phyloP scores from a whole-genome alignment of 2,888 invertebrate species.

The Quadroppia sp. region DNA sequence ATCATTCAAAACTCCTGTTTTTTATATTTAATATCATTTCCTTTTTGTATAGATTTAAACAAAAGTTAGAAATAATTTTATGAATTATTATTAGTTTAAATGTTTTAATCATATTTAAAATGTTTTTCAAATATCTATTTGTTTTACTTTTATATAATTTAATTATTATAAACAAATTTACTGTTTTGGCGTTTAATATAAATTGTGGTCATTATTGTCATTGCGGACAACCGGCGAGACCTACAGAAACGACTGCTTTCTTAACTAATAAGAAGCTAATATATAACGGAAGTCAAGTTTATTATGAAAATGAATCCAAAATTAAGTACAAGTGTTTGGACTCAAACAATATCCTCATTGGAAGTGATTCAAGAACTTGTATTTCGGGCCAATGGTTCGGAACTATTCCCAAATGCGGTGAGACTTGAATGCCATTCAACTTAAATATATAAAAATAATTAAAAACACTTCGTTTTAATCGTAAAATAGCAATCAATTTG shows the following conservation, averaged over 20 bases:
- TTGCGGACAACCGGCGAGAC: conserved; percentile 16
- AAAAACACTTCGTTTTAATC: not conserved
- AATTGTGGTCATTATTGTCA: conserved; percentile 10
- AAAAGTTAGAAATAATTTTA: too few species aligned
- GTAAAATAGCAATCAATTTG: not conserved
- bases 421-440: too few species aligned
- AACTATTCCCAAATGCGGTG: conserved; percentile 9
- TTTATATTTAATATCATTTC: too few species aligned
- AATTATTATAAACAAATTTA: not conserved
- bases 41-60: too few species aligned
- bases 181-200: too few species aligned
- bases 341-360: conserved; percentile 8
- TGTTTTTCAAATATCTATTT: not conserved
- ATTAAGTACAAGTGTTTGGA: conserved; percentile 32
- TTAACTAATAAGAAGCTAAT: not conserved
- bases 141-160: not conserved
- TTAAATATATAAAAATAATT: too few species aligned
- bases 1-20: too few species aligned
- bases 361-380: not conserved
- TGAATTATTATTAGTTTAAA: too few species aligned
- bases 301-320: conserved; percentile 15
- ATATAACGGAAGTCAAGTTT: not conserved
- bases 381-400: conserved; percentile 2
- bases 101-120: not conserved
- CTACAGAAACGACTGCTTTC: not conserved